Conservation (phyloP, 2,113 vertebrate species). For the Eleginops maclovinus region DNA sequence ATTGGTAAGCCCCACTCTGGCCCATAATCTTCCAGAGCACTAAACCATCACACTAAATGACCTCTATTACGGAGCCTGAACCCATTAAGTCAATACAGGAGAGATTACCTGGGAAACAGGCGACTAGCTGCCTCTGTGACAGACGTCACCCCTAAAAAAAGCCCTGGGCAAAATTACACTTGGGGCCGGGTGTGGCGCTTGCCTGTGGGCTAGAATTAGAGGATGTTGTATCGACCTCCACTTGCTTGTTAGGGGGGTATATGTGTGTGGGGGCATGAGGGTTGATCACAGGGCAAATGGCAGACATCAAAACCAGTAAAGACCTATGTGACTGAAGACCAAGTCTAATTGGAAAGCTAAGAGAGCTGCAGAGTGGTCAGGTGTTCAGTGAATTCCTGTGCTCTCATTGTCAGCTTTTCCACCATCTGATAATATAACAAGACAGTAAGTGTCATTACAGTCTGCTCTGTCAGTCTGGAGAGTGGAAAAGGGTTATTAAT, state of each 20-base stretch:
- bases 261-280: constrained; percentile 1
- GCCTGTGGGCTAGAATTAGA: constrained; percentile 66
- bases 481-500: not conserved
- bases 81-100: constrained; percentile 77
- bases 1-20: constrained; percentile 72
- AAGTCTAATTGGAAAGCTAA: not conserved
- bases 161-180: constrained; percentile 68
- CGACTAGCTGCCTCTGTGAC: constrained; percentile 51
- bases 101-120: constrained; percentile 77
- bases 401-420: constrained; percentile 2
- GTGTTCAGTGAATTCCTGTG: not conserved
- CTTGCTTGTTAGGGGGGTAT: constrained; percentile 55
- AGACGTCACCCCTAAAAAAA: constrained; percentile 39
- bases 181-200: constrained; percentile 29
- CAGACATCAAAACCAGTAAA: constrained; percentile 34
- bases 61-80: constrained; percentile 70
- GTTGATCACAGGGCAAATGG: constrained; percentile 50
- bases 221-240: constrained; percentile 54
- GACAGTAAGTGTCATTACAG: too few relatives aligned
- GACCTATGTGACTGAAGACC: constrained; percentile 17
- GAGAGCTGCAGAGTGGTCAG: not conserved
- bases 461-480: not conserved
- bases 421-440: constrained; percentile 2
- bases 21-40: constrained; percentile 67
- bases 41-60: constrained; percentile 69